Evolutionary conservation across 2,797 vertebrate species (phyloP), one percentile per base, ranked within the genome.

Genomic region (Phoeniculus purpureus): DNA sequence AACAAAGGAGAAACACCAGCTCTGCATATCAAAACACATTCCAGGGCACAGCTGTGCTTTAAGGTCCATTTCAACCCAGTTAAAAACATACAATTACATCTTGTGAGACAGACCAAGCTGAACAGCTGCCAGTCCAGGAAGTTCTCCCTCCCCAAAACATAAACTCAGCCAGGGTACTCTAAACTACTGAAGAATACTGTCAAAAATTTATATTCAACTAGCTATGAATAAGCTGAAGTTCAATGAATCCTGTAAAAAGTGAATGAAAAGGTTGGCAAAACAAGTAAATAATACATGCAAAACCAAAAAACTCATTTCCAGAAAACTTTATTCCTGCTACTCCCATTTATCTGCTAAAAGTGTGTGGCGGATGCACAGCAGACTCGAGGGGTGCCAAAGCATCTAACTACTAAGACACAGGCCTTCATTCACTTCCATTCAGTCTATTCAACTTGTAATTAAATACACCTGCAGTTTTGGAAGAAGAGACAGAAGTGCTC

Each of bases 1-100:
- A 95, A 95, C 43, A 71, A 61, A 96, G 51, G 19, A 85, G 68
- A 94, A 23, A 87, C 31, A 93, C 31, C 37, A 94, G 54, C 14
- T 83, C 15, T 92, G 58, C 23, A 43, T 21, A 86, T 50, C 51
- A 78, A 67, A 16, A 84, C 79, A 74, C 14, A 40, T 52, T 50
- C 37, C 26, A 68, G 25, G 5, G 65, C 10, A 29, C 89, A 59
- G 8, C 9, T 1, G 6, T 73, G 34, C 23, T 40, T 60, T 52
- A 26, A 62, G 8, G 52, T 56, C 45, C 25, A 16, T 31, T 75
- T 54, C n/a, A 76, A 43, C 25, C 25, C 50, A 51, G 52, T n/a
- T 85, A 73, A 85, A 94, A 85, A n/a, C 27, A 85, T 0, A 1
- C 22, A 60, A 6, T 27, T 18, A 6, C 3, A 6, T 56, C 40